A percentile compares a stretch with the other conserved stretches of the same genome.
Evolutionary conservation across 1,140 invertebrate genomes (phyloP).

Genomic region (Drosophila watanabei): DNA sequence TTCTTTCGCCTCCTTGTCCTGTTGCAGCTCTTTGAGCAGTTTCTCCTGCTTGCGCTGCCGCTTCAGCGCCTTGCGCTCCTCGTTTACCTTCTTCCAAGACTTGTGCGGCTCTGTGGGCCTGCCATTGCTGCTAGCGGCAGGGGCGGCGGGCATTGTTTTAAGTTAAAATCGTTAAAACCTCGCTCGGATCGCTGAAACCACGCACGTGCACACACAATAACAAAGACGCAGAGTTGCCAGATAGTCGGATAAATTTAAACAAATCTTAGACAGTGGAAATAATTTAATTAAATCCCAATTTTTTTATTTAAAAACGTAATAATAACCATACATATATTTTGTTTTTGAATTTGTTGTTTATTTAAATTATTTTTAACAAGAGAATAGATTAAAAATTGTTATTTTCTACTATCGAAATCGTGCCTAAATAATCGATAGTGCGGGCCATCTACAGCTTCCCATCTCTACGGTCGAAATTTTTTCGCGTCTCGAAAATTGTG

Average conservation of each 20-base stretch:
- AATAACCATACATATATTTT: background rate
- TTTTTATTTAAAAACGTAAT: background rate
- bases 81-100: conserved; percentile 89
- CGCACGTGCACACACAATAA: conserved; percentile 30
- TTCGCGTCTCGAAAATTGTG: conserved; percentile 3
- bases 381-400: background rate
- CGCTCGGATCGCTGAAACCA: background rate
- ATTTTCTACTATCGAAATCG: background rate
- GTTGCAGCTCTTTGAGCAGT: conserved; percentile 87
- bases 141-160: conserved; percentile 46
- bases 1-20: conserved; percentile 81
- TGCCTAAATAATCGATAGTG: background rate
- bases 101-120: conserved; percentile 79
- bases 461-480: background rate
- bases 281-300: background rate
- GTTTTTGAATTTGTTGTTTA: background rate
- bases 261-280: background rate
- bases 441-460: background rate
- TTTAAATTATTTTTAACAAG: background rate
- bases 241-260: background rate
- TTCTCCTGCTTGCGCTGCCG: conserved; percentile 89
- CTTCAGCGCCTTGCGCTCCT: conserved; percentile 87
- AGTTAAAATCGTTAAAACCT: background rate
- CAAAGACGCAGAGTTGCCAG: background rate
- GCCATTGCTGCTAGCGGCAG: conserved; percentile 30